Conservation (phyloP, 2,888 invertebrate species). For the Acleris sparsana region DNA sequence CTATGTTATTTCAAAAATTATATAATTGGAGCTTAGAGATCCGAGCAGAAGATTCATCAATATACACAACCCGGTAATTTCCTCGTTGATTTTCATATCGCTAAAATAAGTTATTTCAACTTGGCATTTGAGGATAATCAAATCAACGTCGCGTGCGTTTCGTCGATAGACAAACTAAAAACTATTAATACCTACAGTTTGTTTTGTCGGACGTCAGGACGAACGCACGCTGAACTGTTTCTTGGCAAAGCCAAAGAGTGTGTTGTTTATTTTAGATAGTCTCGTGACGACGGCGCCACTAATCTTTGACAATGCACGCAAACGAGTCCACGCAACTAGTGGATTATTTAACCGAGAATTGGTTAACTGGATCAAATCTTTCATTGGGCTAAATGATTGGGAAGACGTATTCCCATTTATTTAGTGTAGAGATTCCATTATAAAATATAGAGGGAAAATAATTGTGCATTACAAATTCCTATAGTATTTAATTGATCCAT, state of each 20-base stretch:
- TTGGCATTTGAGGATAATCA: not conserved
- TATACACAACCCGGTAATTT: not conserved
- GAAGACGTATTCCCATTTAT: not conserved
- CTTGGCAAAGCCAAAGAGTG: conserved; percentile 68
- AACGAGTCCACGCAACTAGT: conserved; percentile 24
- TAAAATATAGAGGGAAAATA: not conserved
- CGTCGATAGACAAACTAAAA: conserved; percentile 24
- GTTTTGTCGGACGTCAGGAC: conserved; percentile 52
- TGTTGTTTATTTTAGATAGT: conserved; percentile 71
- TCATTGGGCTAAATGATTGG: not conserved
- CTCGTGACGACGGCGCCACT: conserved; percentile 51
- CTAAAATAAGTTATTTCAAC: not conserved
- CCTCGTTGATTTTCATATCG: no score
- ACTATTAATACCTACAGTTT: conserved; percentile 38
- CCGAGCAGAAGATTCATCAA: not conserved
- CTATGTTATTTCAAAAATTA: not conserved
- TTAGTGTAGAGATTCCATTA: not conserved
- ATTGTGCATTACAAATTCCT: not conserved
- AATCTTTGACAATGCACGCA: conserved; percentile 35
- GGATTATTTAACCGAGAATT: conserved; percentile 6
- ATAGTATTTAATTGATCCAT: not conserved
- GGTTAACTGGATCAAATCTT: conserved; percentile 4
- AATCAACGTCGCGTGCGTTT: conserved; percentile 6
- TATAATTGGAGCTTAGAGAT: not conserved
- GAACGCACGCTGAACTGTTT: conserved; percentile 56